Base-by-base conservation (phyloP, 2,797 vertebrate genomes). In the Craterocephalus amniculus region DNA sequence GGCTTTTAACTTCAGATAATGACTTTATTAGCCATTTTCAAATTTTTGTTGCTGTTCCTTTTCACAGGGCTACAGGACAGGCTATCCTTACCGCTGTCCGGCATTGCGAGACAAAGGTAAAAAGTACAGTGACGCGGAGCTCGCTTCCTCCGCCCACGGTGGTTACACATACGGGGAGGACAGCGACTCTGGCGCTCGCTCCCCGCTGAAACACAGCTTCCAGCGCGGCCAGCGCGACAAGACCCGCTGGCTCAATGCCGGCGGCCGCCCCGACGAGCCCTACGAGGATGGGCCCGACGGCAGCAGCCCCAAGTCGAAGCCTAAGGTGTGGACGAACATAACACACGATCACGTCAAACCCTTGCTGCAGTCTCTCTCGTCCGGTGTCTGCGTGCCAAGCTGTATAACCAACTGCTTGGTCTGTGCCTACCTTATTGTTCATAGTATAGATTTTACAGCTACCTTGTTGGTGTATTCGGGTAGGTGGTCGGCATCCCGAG, bases 341-440 rank as follows among this genome's bases (percentile, higher is more conserved):
- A 97, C 98, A 99, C 97, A 99, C 93, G 97, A 98, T 99, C 98
- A 98, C 97, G 97, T 99, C 95, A 99, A 98, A 98, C 98, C 97
- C 96, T 99, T 99, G 97, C 97, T 99, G 97, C 98, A 98, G 97
- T 99, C 98, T 97, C 98, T 99, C 96, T 99, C 98, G 97, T 99
- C 97, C 96, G 97, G 98, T 99, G 98, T 99, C 98, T 99, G 98
- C 98, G 98, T 99, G 98, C 97, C 97, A 97, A 99, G 98, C 98
- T 99, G 98, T 99, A 99, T 99, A 96, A 98, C 98, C 98, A 98
- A 98, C 98, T 99, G 98, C 98, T 99, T 99, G 98, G 98, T 99
- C 98, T 99, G 98, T 99, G 97, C 97, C 98, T 97, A 97, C 95
- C 97, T 99, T 99, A 98, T 96, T 98, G 97, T 99, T 99, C 96